These are phyloP conservation scores for Drosophila kanapiae DNA, from an alignment of 1,140 invertebrate species.

Conservation along the genomic window DNA sequence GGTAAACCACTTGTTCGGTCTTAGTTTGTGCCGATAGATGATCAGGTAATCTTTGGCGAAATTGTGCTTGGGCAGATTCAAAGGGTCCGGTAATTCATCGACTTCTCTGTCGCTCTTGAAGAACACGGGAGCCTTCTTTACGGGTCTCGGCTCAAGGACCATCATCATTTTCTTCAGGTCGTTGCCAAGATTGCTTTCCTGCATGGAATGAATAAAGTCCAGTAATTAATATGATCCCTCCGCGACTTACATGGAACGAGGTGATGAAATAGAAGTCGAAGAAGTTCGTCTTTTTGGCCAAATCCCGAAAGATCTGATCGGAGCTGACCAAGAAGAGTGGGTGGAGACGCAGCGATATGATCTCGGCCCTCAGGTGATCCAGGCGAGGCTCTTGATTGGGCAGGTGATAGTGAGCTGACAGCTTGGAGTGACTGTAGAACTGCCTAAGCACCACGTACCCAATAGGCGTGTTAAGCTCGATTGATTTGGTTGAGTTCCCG, in stretches of 20 bases:
- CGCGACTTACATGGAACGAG: slow-evolving; percentile 16
- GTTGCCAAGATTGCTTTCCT: slow-evolving; percentile 46
- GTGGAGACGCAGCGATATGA: slow-evolving; percentile 67
- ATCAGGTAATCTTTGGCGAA: slow-evolving; percentile 41
- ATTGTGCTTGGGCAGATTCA: slow-evolving; percentile 26
- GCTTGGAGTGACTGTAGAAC: slow-evolving; percentile 28
- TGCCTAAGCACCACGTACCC: slow-evolving; percentile 65
- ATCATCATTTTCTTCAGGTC: slow-evolving; percentile 72
- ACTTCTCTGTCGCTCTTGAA: background rate
- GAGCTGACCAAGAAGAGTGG: slow-evolving; percentile 58
- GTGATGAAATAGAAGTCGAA: slow-evolving; percentile 58
- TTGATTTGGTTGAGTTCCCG: slow-evolving; percentile 57
- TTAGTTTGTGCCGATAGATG: slow-evolving; percentile 62
- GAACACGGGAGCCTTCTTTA: slow-evolving; percentile 30
- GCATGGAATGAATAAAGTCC: background rate
- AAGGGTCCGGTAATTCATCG: background rate
- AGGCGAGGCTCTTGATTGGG: slow-evolving; percentile 32
- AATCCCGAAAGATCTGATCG: slow-evolving; percentile 53
- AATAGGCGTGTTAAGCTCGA: slow-evolving; percentile 52
- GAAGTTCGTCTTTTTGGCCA: slow-evolving; percentile 62
- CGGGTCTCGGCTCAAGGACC: slow-evolving; percentile 55
- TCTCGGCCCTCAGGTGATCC: slow-evolving; percentile 48
- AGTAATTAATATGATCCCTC: too few relatives aligned
- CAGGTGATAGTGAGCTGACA: slow-evolving; percentile 55
- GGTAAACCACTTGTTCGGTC: slow-evolving; percentile 58